Evolutionary conservation across 2,113 vertebrate species (phyloP).

Genomic region (Prunella fulvescens): DNA sequence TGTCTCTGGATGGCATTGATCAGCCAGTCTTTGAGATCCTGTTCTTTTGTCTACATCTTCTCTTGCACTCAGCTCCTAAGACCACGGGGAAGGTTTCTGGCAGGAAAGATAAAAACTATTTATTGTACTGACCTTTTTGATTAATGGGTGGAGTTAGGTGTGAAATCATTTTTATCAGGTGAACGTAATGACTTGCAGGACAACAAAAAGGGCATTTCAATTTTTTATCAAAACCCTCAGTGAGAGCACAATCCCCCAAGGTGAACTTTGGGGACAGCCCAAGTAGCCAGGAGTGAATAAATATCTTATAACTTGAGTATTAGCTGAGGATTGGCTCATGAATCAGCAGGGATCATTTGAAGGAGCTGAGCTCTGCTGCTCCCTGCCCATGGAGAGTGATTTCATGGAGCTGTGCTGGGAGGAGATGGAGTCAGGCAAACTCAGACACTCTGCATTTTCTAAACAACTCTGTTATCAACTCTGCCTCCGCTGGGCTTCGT

Average conservation of each 20-base stretch:
- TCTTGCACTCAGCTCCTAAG: neutral
- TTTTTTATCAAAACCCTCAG: conserved; percentile 5
- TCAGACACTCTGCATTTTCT: neutral
- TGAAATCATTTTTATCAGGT: neutral
- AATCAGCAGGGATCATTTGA: neutral
- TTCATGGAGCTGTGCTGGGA: neutral
- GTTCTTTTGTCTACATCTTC: neutral
- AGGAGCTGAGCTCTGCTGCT: neutral
- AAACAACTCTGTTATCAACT: neutral
- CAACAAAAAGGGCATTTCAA: conserved; percentile 26
- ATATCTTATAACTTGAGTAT: neutral
- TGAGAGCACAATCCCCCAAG: neutral
- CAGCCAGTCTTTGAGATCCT: neutral
- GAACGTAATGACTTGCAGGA: neutral
- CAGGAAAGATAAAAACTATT: conserved; percentile 2
- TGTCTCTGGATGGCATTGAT: neutral
- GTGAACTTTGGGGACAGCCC: neutral
- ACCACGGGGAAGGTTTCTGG: neutral
- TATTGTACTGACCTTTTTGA: conserved; percentile 10
- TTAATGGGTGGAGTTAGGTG: neutral
- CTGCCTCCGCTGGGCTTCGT: neutral
- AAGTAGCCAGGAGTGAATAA: neutral
- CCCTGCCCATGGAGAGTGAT: neutral
- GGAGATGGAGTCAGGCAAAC: neutral
- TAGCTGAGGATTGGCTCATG: neutral